Base-by-base conservation (phyloP, 1,140 invertebrate genomes). In the Pollicipes pollicipes region DNA sequence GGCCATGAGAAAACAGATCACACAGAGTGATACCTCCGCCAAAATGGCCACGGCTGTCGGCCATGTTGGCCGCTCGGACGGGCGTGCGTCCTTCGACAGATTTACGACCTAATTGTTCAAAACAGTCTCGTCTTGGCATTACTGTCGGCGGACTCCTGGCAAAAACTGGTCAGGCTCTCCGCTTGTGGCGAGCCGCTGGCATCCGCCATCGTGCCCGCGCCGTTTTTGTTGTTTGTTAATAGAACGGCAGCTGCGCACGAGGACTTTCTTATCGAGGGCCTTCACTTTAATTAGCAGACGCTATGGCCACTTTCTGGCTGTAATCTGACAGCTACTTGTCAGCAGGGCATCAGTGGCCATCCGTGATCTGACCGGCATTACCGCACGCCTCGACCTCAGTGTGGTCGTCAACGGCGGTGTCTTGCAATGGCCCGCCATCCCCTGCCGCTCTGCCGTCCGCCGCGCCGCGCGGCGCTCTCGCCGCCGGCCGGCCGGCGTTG, bases 81-180 rank as follows among this genome's bases (percentile, higher is more conserved):
- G 45, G 45, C 45, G 45, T 58, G 45, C 45, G 45, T 58, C 45
- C 45, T 58, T 58, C 45, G 45, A 58, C 45, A 24, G 45, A 58
- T 58, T 58, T 58, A 58, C 45, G 45, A 21, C 45, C 45, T 58
- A 58, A 58, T 58, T 58, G 45, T 58, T 58, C 45, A 58, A 58
- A 58, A 58, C 45, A 58, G 45, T 58, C 45, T 58, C 45, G 45
- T 58, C 45, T 35, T 35, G 32, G 4, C 32, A 35, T 35, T 16
- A 21, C 45, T 58, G 45, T 21, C 8, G 45, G 13, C 45, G 45
- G 35, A 35, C 45, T n/a, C n/a, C n/a, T 21, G 45, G 24, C 45
- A 58, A 58, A 58, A 58, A 58, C 45, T 24, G 21, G 45, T 24
- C 45, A n/a, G n/a, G 21, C 45, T 24, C 13, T 21, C 45, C 45